A percentile compares a stretch with the other conserved stretches of the same genome.
Conservation (phyloP, 2,113 vertebrate species). For the Coptodon bakossiorum region DNA sequence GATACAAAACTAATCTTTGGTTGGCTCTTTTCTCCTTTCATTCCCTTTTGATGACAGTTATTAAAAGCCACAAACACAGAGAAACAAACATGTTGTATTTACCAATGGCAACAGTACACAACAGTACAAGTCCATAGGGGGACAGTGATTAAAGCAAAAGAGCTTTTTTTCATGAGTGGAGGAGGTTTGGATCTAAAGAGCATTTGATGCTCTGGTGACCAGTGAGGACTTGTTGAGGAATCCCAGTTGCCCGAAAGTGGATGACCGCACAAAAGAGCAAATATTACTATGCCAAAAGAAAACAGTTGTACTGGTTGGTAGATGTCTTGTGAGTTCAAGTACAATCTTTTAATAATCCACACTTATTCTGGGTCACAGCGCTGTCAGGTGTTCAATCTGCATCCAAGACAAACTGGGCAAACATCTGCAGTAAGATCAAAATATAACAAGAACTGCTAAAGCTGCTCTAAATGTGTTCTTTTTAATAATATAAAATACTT, state of each 20-base stretch:
- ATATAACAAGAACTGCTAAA: neutral
- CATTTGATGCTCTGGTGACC: neutral
- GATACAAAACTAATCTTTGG: constrained; percentile 18
- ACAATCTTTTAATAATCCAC: neutral
- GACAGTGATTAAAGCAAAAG: neutral
- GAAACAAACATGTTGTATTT: constrained; percentile 3
- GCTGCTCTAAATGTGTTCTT: neutral
- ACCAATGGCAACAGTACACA: constrained; percentile 1
- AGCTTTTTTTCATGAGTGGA: neutral
- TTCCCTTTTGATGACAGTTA: neutral
- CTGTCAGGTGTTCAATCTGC: neutral
- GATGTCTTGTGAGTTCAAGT: neutral
- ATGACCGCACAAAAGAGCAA: neutral
- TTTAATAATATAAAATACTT: constrained; percentile 12
- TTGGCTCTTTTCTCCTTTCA: neutral
- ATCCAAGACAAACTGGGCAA: constrained; percentile 31
- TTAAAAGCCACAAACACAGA: constrained; percentile 18
- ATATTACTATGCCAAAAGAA: neutral
- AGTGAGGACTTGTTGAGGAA: neutral
- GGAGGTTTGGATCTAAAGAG: neutral
- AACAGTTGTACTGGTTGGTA: neutral
- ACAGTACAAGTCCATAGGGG: neutral
- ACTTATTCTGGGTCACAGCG: neutral
- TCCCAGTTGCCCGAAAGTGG: neutral
- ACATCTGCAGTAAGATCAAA: neutral